A percentile compares a stretch with the other conserved stretches of the same genome.
These are phyloP conservation scores for Catharus minimus DNA, from an alignment of 2,113 vertebrate species.

Conservation along the genomic window DNA sequence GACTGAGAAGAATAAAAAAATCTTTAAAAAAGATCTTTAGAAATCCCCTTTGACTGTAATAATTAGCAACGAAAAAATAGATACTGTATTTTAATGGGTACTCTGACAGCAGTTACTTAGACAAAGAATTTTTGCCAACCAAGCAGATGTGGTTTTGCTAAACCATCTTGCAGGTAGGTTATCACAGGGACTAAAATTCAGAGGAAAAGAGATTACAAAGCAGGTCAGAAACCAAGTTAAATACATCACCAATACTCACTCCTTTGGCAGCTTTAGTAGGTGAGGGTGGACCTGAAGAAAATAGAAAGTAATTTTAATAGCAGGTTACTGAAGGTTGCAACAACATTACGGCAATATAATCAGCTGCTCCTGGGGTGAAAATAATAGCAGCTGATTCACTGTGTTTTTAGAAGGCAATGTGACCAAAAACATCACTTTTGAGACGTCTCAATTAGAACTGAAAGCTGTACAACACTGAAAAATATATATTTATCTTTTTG, in stretches of 20 bases:
- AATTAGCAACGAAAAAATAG: background rate
- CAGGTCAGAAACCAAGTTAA: background rate
- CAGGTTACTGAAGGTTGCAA: background rate
- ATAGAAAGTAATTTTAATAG: background rate
- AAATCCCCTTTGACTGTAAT: background rate
- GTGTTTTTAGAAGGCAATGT: background rate
- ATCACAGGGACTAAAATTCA: background rate
- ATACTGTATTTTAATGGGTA: background rate
- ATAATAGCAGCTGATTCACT: background rate
- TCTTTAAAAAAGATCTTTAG: background rate
- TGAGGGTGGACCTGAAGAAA: slow-evolving; percentile 89
- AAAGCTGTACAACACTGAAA: background rate
- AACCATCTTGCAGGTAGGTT: background rate
- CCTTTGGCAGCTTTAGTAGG: slow-evolving; percentile 93
- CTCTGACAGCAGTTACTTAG: background rate
- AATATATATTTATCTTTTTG: background rate
- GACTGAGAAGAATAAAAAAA: background rate
- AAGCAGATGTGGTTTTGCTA: background rate
- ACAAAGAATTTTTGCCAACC: background rate
- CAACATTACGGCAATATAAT: background rate
- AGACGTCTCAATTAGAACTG: background rate
- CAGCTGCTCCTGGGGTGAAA: background rate
- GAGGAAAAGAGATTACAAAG: background rate
- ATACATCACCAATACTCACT: slow-evolving; percentile 78
- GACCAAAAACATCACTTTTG: background rate